Conservation (phyloP, 2,797 vertebrate genomes). For the Holocentrus rufus region DNA sequence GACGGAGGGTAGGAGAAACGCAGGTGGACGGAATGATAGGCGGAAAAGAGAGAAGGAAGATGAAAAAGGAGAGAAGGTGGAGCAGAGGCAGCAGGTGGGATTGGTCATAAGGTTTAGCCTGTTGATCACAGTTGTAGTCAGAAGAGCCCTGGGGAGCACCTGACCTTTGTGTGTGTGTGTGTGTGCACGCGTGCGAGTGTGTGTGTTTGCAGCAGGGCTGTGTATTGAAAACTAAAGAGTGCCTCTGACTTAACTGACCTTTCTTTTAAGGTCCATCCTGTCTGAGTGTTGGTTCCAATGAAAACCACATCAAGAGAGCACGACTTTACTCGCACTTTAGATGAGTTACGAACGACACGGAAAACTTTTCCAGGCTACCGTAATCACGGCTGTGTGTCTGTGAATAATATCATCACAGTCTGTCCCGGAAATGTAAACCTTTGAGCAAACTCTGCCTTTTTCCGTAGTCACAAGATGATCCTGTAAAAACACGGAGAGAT, state of each 20-base stretch:
- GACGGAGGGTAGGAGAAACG: slow-evolving; percentile 22
- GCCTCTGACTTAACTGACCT: slow-evolving; percentile 69
- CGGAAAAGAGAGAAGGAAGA: slow-evolving; percentile 6
- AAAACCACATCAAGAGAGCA: slow-evolving; percentile 1
- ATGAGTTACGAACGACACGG: slow-evolving; percentile 4
- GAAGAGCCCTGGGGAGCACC: slow-evolving; percentile 58
- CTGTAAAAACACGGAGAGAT: background rate
- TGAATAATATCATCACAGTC: background rate
- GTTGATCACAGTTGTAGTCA: slow-evolving; percentile 71
- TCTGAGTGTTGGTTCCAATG: slow-evolving; percentile 19
- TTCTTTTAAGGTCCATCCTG: slow-evolving; percentile 62
- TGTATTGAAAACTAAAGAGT: slow-evolving; percentile 62
- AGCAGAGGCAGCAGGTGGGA: slow-evolving; percentile 8
- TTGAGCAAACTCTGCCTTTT: slow-evolving; percentile 5
- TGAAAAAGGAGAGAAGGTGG: slow-evolving; percentile 19
- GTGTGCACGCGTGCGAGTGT: slow-evolving; percentile 11
- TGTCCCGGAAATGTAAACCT: background rate
- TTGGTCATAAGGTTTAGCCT: slow-evolving; percentile 47
- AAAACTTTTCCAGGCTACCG: slow-evolving; percentile 6
- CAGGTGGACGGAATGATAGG: slow-evolving; percentile 19
- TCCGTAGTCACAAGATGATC: background rate
- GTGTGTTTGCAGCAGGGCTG: slow-evolving; percentile 35
- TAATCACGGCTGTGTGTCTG: background rate
- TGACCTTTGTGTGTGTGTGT: slow-evolving; percentile 66
- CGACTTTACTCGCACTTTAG: background rate